Evolutionary conservation across 2,888 invertebrate genomes (phyloP), one percentile per base, ranked within the genome.

Genomic region (Blera fallax): DNA sequence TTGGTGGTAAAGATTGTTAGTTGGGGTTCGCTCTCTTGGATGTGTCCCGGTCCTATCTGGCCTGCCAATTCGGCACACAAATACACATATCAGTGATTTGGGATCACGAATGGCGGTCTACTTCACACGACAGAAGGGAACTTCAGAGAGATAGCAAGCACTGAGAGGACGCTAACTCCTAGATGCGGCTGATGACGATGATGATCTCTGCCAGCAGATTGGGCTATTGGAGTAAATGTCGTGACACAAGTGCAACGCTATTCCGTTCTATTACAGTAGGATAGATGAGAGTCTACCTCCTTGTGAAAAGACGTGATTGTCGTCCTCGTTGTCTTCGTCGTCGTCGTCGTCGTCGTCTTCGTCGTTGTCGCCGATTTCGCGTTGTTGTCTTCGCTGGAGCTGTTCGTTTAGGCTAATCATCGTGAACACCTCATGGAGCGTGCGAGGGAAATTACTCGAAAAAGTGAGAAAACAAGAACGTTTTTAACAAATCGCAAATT

Each of bases 401-500:
- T 85, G 72, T 77, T 81, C 67, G 77, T 70, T 81, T 72, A 60
- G 67, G 72, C 85, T 85, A 85, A 85, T 85, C 85, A 81, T 77
- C 72, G 81, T 67, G 77, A 81, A 81, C 81, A 77, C 85, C 76
- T 85, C 34, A 76, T 7, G 52, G 45, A 85, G 74, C 85, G 85
- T 85, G 85, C 85, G 48, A 81, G 43, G 72, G 54, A 81, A 85
- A 85, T 85, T 85, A 85, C 85, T 85, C 85, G 45, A 54, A 77
- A 81, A 81, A 77, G 85, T 85, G 85, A 77, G 85, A 85, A 85
- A 85, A 85, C 85, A 81, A 81, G 81, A 85, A 81, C 85, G 81
- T 72, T 81, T 85, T 85, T 62, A 85, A 77, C 85, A 77, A 85
- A 81, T 85, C 60, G 85, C 76, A 76, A 76, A 65, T 69, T 80